A percentile compares a stretch with the other conserved stretches of the same genome.
phyloP scores from a whole-genome alignment of 1,140 invertebrate species.

The Tetranychus urticae region DNA sequence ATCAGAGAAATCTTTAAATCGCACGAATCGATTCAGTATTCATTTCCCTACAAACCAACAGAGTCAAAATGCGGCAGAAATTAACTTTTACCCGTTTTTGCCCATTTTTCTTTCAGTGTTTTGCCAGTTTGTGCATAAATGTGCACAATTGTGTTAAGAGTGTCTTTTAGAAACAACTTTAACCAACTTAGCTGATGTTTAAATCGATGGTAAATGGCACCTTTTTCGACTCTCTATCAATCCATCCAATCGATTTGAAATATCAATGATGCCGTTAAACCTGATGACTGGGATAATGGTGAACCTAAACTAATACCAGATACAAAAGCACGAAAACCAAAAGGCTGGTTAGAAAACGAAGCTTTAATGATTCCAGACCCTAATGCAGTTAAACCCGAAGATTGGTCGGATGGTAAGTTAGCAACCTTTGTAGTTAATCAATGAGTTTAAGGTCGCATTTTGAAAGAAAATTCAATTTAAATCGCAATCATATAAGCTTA shows the following conservation, averaged over 20 bases:
- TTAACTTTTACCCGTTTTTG: too few species aligned
- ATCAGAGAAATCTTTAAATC: too few species aligned
- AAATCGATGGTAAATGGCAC: constrained; percentile 86
- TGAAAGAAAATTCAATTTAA: too few species aligned
- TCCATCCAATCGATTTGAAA: constrained; percentile 54
- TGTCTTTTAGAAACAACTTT: background rate
- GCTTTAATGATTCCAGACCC: constrained; percentile 64
- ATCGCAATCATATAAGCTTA: too few species aligned
- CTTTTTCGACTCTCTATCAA: constrained; percentile 67
- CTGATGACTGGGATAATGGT: constrained; percentile 80
- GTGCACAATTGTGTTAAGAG: too few species aligned
- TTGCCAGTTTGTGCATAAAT: too few species aligned
- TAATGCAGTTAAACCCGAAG: constrained; percentile 57
- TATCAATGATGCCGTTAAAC: constrained; percentile 35
- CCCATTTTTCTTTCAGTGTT: too few species aligned
- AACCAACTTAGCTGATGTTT: constrained; percentile 57
- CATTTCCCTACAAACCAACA: too few species aligned
- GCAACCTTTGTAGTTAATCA: too few species aligned
- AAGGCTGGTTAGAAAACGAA: constrained; percentile 84
- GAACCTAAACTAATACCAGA: constrained; percentile 72
- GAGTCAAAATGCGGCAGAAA: too few species aligned
- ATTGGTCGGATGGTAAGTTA: constrained; percentile 69
- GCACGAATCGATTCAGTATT: too few species aligned
- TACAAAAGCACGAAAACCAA: constrained; percentile 58
- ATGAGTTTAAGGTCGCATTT: too few species aligned